Conservation (phyloP, 2,113 vertebrate species). For the Phaethon lepturus region DNA sequence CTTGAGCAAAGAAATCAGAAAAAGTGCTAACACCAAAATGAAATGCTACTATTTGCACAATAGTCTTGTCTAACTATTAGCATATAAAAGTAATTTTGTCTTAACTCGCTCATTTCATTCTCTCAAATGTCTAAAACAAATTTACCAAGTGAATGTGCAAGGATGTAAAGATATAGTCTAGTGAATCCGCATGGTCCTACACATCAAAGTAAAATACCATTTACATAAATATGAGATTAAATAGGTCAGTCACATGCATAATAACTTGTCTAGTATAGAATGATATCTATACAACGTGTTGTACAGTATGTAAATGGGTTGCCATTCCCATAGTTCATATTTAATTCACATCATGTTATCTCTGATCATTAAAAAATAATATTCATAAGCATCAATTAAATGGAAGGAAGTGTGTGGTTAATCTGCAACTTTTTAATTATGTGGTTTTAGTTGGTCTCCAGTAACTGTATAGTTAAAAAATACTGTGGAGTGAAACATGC, state of each 20-base stretch:
- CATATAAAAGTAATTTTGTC: neutral
- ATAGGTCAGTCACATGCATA: neutral
- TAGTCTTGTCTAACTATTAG: neutral
- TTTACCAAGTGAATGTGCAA: neutral
- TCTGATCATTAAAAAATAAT: conserved; percentile 32
- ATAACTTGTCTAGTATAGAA: neutral
- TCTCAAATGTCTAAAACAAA: neutral
- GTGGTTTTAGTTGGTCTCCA: neutral
- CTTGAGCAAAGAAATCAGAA: neutral
- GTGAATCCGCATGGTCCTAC: neutral
- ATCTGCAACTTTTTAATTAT: conserved; percentile 16
- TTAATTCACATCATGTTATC: conserved; percentile 12
- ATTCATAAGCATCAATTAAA: neutral
- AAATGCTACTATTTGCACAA: neutral
- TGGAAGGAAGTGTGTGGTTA: neutral
- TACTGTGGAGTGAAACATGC: neutral
- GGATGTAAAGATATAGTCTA: neutral
- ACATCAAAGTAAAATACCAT: neutral
- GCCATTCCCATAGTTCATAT: neutral
- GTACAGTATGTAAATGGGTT: neutral
- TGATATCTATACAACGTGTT: neutral
- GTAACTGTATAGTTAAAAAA: neutral
- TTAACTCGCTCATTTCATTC: neutral
- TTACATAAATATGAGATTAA: neutral
- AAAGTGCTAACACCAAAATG: neutral